Base-by-base conservation (phyloP, 2,888 invertebrate species). In the Orchesella flavescens region DNA sequence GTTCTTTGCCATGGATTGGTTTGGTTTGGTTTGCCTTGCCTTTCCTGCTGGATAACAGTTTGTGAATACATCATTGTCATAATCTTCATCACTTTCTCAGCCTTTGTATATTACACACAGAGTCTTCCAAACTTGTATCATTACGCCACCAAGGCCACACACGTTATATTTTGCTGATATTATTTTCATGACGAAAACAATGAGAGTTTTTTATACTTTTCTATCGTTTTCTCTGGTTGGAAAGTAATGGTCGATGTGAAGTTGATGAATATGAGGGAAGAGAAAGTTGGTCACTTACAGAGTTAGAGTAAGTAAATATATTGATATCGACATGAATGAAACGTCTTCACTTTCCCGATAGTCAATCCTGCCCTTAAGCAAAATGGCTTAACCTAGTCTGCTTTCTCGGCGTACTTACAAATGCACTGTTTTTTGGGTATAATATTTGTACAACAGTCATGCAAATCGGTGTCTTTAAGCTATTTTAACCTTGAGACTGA, bases 21-120 rank as follows among this genome's bases (percentile, higher is more conserved):
- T 17, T 34, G 34, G 34, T 7, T 4, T 34, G 34, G 34, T 2
- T 34, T 34, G 7, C 3, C 34, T 7, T 2, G 34, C 3, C 43
- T 24, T 57, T 57, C 17, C 34, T 73, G 44, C 17, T 46, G 46
- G 68, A 66, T 81, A 69, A 69, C 71, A 71, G 75, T 73, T 61
- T 53, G 68, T 75, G 82, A 82, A 82, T 82, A 75, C 75, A 82
- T 82, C 82, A 82, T 71, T 82, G 82, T 82, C 82, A 82, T 68
- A 68, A 71, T 82, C 69, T 63, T 75, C 75, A 82, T 82, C 82
- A 82, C 74, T 59, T 55, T 66, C 2, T 3, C 15, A 46, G 46
- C 49, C 49, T 53, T 53, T 46, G 13, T n/a, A 5, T 65, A 9
- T 44, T 3, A 43, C 4, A 12, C 59, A 59, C 13, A 24, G 63